Evolutionary conservation across 2,888 invertebrate genomes (phyloP), one percentile per base, ranked within the genome.

Genomic region (Ormyrus rosae): DNA sequence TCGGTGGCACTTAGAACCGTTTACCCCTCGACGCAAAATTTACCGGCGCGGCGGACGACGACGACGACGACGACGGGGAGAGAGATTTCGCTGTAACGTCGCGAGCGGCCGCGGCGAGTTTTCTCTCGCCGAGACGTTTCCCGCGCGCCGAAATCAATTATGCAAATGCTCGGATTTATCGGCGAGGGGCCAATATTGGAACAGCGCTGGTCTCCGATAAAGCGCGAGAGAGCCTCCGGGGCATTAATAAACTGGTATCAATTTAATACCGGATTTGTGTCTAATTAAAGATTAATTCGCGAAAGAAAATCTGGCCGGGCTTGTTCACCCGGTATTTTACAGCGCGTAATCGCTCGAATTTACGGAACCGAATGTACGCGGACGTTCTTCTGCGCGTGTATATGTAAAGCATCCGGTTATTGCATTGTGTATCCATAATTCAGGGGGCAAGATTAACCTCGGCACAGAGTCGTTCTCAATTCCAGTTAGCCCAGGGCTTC

Each of bases 241-340:
- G 58, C 58, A 19, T 74, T 74, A 74, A 65, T 65, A 50, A 65
- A 64, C 56, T n/a, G 5, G 46, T 55, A 74, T 74, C 65, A 56
- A 74, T 65, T 65, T 60, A 58, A 48, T 58, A 56, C 46, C 65
- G 65, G 65, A 74, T 65, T 55, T 56, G 56, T 64, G 73, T 73
- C 70, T 70, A 70, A 70, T 70, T 70, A 70, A 70, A 70, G 58
- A 60, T 70, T 70, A 60, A 70, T 58, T 19, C 5, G 9, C 50
- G 19, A 34, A 70, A 70, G 34, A 70, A 60, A 60, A 50, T 60
- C 34, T 19, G 19, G 19, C 19, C 19, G 19, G 19, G 19, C 19
- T 19, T 19, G 19, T 19, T 19, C 19, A 2, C 19, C 19, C 19
- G 19, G 19, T 19, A 19, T 19, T 19, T 19, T 19, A 19, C 19